These are phyloP conservation scores for Echinops telfairi DNA, from an alignment of 2,113 vertebrate genomes.

Conservation along the genomic window DNA sequence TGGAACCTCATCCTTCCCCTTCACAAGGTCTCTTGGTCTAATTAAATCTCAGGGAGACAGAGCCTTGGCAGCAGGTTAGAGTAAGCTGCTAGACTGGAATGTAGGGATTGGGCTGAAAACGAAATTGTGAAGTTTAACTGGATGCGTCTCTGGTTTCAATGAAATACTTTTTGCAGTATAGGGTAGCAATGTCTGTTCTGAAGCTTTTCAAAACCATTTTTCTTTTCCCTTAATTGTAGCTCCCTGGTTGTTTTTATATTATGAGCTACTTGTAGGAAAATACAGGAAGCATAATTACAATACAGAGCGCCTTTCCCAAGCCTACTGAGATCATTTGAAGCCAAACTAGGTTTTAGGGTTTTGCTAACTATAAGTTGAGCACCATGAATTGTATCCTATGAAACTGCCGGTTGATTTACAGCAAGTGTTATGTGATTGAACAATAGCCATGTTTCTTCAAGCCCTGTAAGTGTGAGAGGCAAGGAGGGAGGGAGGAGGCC, in stretches of 20 bases:
- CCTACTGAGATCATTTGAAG: slow-evolving; percentile 75
- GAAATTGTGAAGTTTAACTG: slow-evolving; percentile 69
- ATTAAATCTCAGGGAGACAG: slow-evolving; percentile 73
- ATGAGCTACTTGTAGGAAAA: slow-evolving; percentile 88
- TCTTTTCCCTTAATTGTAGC: slow-evolving; percentile 86
- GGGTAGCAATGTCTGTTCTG: slow-evolving; percentile 83
- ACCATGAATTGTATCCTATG: slow-evolving; percentile 67
- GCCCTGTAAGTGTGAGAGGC: not conserved
- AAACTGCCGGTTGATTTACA: slow-evolving; percentile 31
- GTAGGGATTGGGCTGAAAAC: slow-evolving; percentile 50
- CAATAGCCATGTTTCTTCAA: not conserved
- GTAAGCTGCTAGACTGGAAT: slow-evolving; percentile 40
- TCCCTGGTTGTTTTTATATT: slow-evolving; percentile 88
- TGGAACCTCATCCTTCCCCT: slow-evolving; percentile 63
- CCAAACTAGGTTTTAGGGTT: slow-evolving; percentile 75
- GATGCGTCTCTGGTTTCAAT: slow-evolving; percentile 85
- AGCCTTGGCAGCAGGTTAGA: slow-evolving; percentile 68
- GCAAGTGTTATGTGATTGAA: slow-evolving; percentile 48
- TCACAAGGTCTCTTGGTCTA: slow-evolving; percentile 61
- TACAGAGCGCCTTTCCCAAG: slow-evolving; percentile 85
- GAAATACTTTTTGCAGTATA: slow-evolving; percentile 78
- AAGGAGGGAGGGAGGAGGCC: not conserved
- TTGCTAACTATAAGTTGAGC: slow-evolving; percentile 72
- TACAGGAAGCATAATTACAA: slow-evolving; percentile 87
- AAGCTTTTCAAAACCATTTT: slow-evolving; percentile 80